Percentiles rank a stretch among this genome's conserved stretches.
Conservation (phyloP, 1,140 invertebrate genomes). For the Macrotrachela quadricornifera region DNA sequence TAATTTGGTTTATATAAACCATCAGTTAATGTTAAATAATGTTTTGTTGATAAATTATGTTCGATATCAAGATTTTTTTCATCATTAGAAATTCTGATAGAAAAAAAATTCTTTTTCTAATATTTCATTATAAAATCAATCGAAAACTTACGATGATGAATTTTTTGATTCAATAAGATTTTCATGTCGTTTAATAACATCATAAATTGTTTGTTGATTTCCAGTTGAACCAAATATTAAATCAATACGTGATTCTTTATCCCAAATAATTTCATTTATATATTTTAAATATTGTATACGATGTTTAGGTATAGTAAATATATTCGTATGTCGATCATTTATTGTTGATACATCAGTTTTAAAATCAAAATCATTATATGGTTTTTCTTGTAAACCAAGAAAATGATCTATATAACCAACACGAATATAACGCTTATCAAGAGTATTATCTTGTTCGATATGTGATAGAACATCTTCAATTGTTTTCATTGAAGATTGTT, state of each 20-base stretch:
- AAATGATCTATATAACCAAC: slow-evolving; percentile 36
- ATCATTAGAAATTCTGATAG: no score
- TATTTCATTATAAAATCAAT: no score
- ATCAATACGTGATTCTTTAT: slow-evolving; percentile 31
- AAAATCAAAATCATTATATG: slow-evolving; percentile 33
- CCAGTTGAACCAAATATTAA: slow-evolving; percentile 32
- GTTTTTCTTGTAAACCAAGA: slow-evolving; percentile 31
- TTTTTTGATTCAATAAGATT: slow-evolving; percentile 1
- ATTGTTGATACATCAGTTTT: slow-evolving; percentile 31
- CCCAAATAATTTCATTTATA: slow-evolving; percentile 32
- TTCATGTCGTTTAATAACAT: slow-evolving; percentile 19
- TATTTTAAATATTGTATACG: slow-evolving; percentile 37
- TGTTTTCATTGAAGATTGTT: slow-evolving; percentile 33
- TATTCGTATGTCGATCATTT: no score
- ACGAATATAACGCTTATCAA: slow-evolving; percentile 28
- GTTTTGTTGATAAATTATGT: no score
- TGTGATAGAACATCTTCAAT: slow-evolving; percentile 34
- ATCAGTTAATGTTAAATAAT: no score
- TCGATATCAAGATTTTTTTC: no score
- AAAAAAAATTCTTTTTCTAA: no score
- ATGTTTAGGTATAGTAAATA: slow-evolving; percentile 34
- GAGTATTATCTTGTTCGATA: slow-evolving; percentile 32
- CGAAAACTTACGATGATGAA: neutral
- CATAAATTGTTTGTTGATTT: slow-evolving; percentile 16
- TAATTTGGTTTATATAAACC: slow-evolving; percentile 17